Conservation (phyloP, 1,140 invertebrate genomes). For the Lanistes nyassanus region DNA sequence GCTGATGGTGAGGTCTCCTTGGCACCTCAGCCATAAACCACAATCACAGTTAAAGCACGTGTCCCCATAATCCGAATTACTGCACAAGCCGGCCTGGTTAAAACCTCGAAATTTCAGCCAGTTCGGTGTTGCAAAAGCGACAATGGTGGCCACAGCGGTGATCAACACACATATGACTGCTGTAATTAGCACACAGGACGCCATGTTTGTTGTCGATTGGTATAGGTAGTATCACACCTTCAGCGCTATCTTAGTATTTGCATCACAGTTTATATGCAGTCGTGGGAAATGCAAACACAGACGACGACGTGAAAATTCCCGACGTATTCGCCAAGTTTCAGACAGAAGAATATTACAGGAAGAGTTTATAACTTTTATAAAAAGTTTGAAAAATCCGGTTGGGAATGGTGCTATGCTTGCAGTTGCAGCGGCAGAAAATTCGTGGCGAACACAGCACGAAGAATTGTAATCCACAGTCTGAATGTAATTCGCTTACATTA, state of each 20-base stretch:
- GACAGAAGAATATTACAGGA: neutral
- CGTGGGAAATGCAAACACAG: neutral
- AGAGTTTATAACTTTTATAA: neutral
- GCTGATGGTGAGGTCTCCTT: constrained; percentile 24
- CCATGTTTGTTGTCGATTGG: constrained; percentile 39
- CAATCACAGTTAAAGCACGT: constrained; percentile 50
- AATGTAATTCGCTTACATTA: neutral
- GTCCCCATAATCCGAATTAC: constrained; percentile 26
- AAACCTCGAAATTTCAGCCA: constrained; percentile 49
- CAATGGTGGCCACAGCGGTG: constrained; percentile 58
- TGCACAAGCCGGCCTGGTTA: constrained; percentile 7
- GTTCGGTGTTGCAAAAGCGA: constrained; percentile 60
- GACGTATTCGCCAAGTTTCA: neutral
- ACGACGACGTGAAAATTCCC: neutral
- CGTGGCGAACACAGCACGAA: too few relatives aligned
- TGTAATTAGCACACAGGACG: constrained; percentile 53
- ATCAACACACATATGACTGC: constrained; percentile 60
- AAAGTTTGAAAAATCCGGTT: neutral
- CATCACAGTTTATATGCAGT: too few relatives aligned
- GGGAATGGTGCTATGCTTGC: too few relatives aligned
- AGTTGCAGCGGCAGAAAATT: too few relatives aligned
- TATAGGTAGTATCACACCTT: neutral
- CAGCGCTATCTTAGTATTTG: too few relatives aligned
- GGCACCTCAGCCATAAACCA: constrained; percentile 56
- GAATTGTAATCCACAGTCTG: too few relatives aligned